Evolutionary conservation across 1,140 invertebrate genomes (phyloP), one percentile per base, ranked within the genome.

Genomic region (Caenorhabditis latens): DNA sequence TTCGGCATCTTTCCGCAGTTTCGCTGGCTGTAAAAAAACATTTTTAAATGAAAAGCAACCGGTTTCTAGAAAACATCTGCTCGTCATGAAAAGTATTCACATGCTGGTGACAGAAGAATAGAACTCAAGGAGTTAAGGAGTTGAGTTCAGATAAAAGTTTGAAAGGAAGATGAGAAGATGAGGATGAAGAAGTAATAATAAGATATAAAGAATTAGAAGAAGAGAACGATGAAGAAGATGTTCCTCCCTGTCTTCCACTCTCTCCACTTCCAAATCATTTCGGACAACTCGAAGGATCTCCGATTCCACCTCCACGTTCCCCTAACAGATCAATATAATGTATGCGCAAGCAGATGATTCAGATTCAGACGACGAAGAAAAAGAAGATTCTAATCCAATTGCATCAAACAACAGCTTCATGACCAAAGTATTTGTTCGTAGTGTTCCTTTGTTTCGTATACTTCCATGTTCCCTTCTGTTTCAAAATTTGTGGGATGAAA

Each of bases 301-400:
- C 71, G 9, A 79, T 79, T 24, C 43, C 71, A 79, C 71, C 71
- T 21, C 71, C 71, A 24, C 71, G 71, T 79, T 79, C 71, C 0
- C 71, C 71, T 46, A 50, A 19, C 50, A 79, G 21, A 79, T 79
- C 71, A n/a, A n/a, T 19, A 50, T 79, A 46, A 79, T 79, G 71
- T 79, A 79, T 50, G 71, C 71, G 9, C 50, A 79, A 50, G 71
- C 71, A 50, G 71, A 79, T 79, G 71, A 79, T 79, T 79, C 71
- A 19, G 71, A 79, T 50, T 79, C 71, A 21, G 46, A 79, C 24
- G 71, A 79, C 19, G 71, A 79, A 50, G 71, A 50, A 24, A 79
- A 46, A 50, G 71, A 24, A 48, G 71, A 79, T 53, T 43, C 43
- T 50, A 43, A 79, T 53, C 71, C 46, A 11, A 21, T 79, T 53